Conservation (phyloP, 2,888 invertebrate species). For the Nymphalis urticae region DNA sequence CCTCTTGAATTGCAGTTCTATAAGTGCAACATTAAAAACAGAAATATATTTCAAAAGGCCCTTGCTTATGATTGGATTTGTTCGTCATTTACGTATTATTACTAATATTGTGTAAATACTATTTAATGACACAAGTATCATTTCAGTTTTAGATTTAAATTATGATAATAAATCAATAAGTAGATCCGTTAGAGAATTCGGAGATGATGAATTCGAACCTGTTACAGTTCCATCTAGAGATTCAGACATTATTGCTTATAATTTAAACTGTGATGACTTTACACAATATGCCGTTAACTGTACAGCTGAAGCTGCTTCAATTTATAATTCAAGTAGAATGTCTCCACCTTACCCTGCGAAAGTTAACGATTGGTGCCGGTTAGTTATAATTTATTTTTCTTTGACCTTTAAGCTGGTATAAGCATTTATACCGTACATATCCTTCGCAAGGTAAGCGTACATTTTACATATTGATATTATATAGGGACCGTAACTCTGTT, state of each 20-base stretch:
- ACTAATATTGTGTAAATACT: no score
- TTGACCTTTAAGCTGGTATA: no score
- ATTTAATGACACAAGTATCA: not conserved
- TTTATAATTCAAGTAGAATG: conserved; percentile 61
- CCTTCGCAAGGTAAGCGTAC: no score
- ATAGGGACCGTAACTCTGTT: no score
- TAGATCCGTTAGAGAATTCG: conserved; percentile 19
- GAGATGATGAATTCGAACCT: conserved; percentile 58
- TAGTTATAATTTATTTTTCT: conserved; percentile 33
- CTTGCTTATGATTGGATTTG: not conserved
- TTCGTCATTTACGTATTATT: not conserved
- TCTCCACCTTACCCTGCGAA: conserved; percentile 62
- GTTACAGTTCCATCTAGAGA: conserved; percentile 45
- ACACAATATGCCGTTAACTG: conserved; percentile 58
- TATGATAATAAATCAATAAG: conserved; percentile 22
- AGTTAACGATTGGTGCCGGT: conserved; percentile 67
- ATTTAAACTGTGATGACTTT: conserved; percentile 64
- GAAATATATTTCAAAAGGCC: no score
- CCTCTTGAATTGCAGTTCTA: not conserved
- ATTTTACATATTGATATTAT: no score
- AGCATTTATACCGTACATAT: no score
- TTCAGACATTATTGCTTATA: conserved; percentile 44
- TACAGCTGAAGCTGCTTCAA: conserved; percentile 56
- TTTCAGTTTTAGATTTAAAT: conserved; percentile 27
- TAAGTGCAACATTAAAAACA: not conserved